A percentile compares a stretch with the other conserved stretches of the same genome.
Evolutionary conservation across 2,888 invertebrate genomes (phyloP).

Genomic region (Apocheima hispidaria): DNA sequence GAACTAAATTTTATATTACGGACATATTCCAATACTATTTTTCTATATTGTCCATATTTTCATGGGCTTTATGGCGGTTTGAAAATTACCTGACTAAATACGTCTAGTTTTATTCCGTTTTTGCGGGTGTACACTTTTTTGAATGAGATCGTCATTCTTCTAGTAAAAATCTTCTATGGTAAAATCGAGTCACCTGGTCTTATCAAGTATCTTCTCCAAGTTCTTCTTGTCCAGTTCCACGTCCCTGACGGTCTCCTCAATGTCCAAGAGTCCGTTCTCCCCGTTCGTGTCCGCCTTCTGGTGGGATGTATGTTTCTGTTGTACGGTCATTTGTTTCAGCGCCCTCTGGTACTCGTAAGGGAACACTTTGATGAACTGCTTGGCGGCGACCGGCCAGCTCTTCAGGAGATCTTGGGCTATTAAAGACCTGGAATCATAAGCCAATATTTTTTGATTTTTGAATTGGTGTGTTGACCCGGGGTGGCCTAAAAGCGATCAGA

Average conservation of each 20-base stretch:
- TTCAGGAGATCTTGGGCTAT: slow-evolving; percentile 92
- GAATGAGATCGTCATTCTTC: no score
- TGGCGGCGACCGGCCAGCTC: slow-evolving; percentile 92
- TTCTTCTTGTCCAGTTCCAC: slow-evolving; percentile 91
- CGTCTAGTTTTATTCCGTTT: no score
- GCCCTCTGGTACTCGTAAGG: slow-evolving; percentile 98
- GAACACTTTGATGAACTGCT: slow-evolving; percentile 97
- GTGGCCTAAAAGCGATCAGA: no score
- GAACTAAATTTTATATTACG: no score
- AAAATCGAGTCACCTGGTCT: slow-evolving; percentile 84
- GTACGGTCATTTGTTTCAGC: slow-evolving; percentile 87
- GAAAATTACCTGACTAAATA: no score
- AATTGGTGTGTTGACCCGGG: no score
- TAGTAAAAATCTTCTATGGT: no score
- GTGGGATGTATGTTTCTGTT: slow-evolving; percentile 45
- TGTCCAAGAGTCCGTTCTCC: slow-evolving; percentile 88
- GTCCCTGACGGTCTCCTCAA: slow-evolving; percentile 95
- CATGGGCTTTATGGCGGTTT: no score
- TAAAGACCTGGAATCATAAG: slow-evolving; percentile 83
- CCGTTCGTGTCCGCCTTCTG: slow-evolving; percentile 66
- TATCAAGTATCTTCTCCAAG: slow-evolving; percentile 93
- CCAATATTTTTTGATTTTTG: no score
- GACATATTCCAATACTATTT: no score
- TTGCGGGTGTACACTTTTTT: no score
- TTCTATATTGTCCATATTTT: no score